Evolutionary conservation across 2,797 vertebrate species (phyloP).

Genomic region (Falco biarmicus): DNA sequence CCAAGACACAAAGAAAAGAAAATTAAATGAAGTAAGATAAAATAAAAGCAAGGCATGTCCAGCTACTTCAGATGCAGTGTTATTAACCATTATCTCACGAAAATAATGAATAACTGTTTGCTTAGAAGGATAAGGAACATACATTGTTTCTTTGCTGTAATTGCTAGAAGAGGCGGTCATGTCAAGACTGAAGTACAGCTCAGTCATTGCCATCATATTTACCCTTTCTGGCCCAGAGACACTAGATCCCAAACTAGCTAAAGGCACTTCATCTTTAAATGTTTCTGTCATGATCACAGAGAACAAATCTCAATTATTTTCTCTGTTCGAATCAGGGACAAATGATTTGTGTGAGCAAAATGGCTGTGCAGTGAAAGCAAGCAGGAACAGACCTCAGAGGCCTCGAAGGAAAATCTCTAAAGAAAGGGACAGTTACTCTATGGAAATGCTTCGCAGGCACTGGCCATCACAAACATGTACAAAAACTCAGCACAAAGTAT

Average conservation of each 20-base stretch:
- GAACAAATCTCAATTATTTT: conserved; percentile 62
- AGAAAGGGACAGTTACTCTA: neutral
- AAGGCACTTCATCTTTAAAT: conserved; percentile 58
- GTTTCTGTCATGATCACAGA: conserved; percentile 53
- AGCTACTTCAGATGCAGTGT: neutral
- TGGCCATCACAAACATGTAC: neutral
- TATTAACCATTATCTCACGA: neutral
- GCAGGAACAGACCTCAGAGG: neutral
- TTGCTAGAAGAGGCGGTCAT: neutral
- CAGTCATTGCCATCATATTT: neutral
- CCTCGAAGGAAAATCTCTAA: neutral
- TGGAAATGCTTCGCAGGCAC: neutral
- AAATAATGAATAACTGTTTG: neutral
- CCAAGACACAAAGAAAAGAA: neutral
- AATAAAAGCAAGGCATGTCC: neutral
- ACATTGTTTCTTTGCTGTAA: neutral
- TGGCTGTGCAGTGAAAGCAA: neutral
- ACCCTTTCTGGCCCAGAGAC: conserved; percentile 17
- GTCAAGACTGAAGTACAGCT: conserved; percentile 33
- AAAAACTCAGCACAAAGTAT: neutral
- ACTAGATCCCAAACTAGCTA: conserved; percentile 36
- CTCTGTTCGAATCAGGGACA: conserved; percentile 17
- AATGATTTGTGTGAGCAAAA: conserved; percentile 3
- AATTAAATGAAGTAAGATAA: neutral
- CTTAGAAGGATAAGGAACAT: neutral